Evolutionary conservation across 2,113 vertebrate genomes (phyloP).

Genomic region (Nettapus auritus): DNA sequence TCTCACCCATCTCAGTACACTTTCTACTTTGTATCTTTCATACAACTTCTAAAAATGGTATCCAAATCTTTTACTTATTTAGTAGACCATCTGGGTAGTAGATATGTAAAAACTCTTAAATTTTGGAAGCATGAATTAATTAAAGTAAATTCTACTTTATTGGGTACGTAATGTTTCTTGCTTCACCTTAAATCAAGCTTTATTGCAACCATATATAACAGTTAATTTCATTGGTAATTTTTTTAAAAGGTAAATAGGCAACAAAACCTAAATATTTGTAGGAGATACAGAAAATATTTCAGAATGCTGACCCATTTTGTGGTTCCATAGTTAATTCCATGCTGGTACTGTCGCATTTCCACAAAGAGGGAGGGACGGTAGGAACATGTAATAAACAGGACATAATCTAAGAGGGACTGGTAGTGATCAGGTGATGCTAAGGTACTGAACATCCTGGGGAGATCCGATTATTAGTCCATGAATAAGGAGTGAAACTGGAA

Average conservation of each 20-base stretch:
- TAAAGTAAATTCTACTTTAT: slow-evolving; percentile 3
- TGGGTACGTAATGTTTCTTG: background rate
- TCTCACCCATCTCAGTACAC: background rate
- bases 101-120: background rate
- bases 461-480: background rate
- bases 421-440: background rate
- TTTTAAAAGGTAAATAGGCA: background rate
- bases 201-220: background rate
- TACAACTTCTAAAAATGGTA: slow-evolving; percentile 29
- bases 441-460: background rate
- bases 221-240: background rate
- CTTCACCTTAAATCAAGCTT: background rate
- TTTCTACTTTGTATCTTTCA: background rate
- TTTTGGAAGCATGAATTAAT: slow-evolving; percentile 38
- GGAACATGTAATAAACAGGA: background rate
- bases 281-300: background rate
- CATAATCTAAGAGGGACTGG: background rate
- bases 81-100: slow-evolving; percentile 39
- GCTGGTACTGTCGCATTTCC: background rate
- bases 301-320: background rate
- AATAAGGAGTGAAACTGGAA: background rate
- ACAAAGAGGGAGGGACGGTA: background rate
- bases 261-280: background rate
- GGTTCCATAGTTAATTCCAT: background rate
- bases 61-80: slow-evolving; percentile 26